Evolutionary conservation across 2,888 invertebrate species (phyloP).

Genomic region (Drosophila diplacantha): DNA sequence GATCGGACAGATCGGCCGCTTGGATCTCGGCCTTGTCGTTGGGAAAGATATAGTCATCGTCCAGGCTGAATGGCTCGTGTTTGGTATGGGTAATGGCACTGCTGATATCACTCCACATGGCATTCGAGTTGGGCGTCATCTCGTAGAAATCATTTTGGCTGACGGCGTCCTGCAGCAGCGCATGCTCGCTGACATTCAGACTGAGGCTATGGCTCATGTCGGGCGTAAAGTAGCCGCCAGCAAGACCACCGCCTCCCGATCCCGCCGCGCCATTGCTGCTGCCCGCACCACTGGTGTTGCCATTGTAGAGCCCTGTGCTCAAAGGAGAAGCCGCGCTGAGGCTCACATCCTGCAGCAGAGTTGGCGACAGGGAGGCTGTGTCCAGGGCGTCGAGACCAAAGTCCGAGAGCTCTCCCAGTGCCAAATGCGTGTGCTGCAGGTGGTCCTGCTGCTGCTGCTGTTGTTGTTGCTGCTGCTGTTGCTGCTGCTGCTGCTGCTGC

Average conservation of each 20-base stretch:
- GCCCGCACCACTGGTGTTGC: slow-evolving; percentile 36
- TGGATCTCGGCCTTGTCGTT: slow-evolving; percentile 92
- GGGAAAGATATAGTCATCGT: slow-evolving; percentile 93
- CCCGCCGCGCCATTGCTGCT: slow-evolving; percentile 24
- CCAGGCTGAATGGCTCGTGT: slow-evolving; percentile 85
- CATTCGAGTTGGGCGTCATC: slow-evolving; percentile 73
- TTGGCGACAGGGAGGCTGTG: slow-evolving; percentile 76
- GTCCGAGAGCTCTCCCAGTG: slow-evolving; percentile 76
- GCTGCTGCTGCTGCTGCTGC: slow-evolving; percentile 63
- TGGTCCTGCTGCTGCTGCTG: slow-evolving; percentile 61
- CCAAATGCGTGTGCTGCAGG: slow-evolving; percentile 60
- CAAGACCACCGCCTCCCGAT: slow-evolving; percentile 17
- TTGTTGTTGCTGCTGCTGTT: slow-evolving; percentile 48
- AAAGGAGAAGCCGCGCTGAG: slow-evolving; percentile 73
- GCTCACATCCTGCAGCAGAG: slow-evolving; percentile 76
- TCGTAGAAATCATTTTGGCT: slow-evolving; percentile 64
- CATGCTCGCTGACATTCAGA: slow-evolving; percentile 52
- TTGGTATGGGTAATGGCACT: slow-evolving; percentile 78
- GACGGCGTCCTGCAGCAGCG: slow-evolving; percentile 48
- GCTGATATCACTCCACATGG: slow-evolving; percentile 78
- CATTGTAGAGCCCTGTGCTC: slow-evolving; percentile 59
- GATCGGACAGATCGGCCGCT: slow-evolving; percentile 88
- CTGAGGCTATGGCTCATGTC: slow-evolving; percentile 59
- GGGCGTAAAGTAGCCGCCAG: slow-evolving; percentile 58
- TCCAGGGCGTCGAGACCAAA: slow-evolving; percentile 76